phyloP scores from a whole-genome alignment of 2,888 invertebrate genomes.

The Encarsia formosa region DNA sequence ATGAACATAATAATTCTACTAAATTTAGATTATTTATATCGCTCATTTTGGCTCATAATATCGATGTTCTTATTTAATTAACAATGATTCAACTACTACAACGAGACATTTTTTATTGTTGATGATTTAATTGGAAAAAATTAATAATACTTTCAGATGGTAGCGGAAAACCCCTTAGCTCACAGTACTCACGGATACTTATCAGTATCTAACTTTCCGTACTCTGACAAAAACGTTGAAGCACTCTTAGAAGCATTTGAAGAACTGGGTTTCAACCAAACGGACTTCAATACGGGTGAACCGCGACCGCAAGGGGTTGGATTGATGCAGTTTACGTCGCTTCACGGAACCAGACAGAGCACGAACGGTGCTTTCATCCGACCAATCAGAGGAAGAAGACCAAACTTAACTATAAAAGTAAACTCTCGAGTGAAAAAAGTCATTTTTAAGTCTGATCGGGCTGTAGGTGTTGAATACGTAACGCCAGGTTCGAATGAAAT shows the following conservation, averaged over 20 bases:
- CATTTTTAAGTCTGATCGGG: conserved; percentile 60
- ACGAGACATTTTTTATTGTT: too few species aligned
- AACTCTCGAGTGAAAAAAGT: conserved; percentile 70
- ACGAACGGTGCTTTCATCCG: conserved; percentile 73
- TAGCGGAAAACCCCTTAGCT: not conserved
- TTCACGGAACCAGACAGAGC: conserved; percentile 69
- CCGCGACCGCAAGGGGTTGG: conserved; percentile 61
- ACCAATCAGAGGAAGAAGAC: conserved; percentile 58
- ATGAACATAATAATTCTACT: too few species aligned
- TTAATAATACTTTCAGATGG: not conserved
- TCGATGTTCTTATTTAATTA: too few species aligned
- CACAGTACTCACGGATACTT: not conserved
- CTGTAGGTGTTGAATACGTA: conserved; percentile 66
- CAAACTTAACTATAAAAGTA: conserved; percentile 36
- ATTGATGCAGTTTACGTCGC: conserved; percentile 58
- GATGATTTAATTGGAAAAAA: too few species aligned
- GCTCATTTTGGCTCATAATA: too few species aligned
- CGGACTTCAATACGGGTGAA: conserved; percentile 57
- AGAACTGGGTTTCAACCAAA: conserved; percentile 58
- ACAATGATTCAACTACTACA: too few species aligned
- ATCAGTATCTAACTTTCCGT: not conserved
- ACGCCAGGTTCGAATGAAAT: conserved; percentile 55
- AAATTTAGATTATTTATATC: too few species aligned
- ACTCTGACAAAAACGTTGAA: not conserved
- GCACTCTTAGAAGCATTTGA: conserved; percentile 54